Percentiles rank a stretch among this genome's conserved stretches.
Evolutionary conservation across 2,888 invertebrate genomes (phyloP).

Genomic region (Athetis lepigone): DNA sequence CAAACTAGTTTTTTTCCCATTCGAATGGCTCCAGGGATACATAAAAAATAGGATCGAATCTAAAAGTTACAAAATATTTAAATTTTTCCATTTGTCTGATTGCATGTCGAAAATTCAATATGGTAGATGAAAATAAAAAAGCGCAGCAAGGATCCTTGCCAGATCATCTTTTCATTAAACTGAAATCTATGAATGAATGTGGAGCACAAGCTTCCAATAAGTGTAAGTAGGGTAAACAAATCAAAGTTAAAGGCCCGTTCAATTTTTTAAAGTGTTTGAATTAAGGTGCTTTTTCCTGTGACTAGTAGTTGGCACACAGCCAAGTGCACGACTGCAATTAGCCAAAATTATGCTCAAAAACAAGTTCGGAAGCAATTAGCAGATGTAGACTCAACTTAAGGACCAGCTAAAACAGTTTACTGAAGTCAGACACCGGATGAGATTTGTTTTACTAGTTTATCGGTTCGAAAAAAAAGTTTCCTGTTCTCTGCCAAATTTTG

Average conservation of each 20-base stretch:
- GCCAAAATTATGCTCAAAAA: slow-evolving; percentile 89
- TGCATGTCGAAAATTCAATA: slow-evolving; percentile 13
- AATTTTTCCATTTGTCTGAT: slow-evolving; percentile 17
- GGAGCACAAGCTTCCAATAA: slow-evolving; percentile 40
- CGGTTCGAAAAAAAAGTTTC: slow-evolving; percentile 48
- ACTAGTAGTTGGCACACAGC: slow-evolving; percentile 79
- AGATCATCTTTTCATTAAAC: slow-evolving; percentile 30
- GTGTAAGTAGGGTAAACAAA: slow-evolving; percentile 63
- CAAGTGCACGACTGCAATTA: slow-evolving; percentile 86
- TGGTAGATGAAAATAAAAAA: slow-evolving; percentile 12
- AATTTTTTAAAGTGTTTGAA: slow-evolving; percentile 73
- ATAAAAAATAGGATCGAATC: too few species aligned
- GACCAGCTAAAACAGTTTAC: slow-evolving; percentile 78
- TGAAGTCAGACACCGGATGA: slow-evolving; percentile 70
- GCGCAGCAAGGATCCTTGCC: slow-evolving; percentile 13
- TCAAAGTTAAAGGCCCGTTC: slow-evolving; percentile 60
- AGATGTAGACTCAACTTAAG: slow-evolving; percentile 84
- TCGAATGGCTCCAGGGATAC: too few species aligned
- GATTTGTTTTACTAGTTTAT: slow-evolving; percentile 73
- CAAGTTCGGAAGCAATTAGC: slow-evolving; percentile 88
- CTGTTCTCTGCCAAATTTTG: slow-evolving; percentile 12
- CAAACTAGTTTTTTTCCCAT: too few species aligned
- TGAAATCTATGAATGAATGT: slow-evolving; percentile 33
- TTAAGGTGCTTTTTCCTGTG: slow-evolving; percentile 79
- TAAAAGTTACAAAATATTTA: neutral